Evolutionary conservation across 1,140 invertebrate species (phyloP).

Genomic region (Scaptomyza montana): DNA sequence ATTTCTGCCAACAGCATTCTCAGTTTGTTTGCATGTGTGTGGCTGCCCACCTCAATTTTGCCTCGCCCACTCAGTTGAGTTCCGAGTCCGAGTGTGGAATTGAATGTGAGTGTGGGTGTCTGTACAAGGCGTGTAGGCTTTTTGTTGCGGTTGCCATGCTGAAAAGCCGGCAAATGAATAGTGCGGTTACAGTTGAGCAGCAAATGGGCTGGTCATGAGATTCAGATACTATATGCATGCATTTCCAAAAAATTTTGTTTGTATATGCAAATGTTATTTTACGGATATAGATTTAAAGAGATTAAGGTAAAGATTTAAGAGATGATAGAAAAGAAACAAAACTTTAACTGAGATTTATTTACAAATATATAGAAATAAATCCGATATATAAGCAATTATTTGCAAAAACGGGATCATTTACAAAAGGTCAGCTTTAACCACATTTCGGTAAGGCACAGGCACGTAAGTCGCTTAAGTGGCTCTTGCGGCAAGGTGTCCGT

Average conservation of each 20-base stretch:
- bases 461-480: constrained; percentile 25
- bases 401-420: not conserved
- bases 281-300: not conserved
- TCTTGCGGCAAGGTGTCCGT: constrained; percentile 26
- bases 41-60: constrained; percentile 10
- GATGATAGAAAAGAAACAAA: no score
- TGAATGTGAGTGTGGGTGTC: not conserved
- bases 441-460: not conserved
- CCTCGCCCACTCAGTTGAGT: not conserved
- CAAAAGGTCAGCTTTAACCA: not conserved
- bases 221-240: not conserved
- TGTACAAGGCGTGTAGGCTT: constrained; percentile 40
- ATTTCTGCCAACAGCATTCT: constrained; percentile 12
- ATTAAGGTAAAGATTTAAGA: not conserved
- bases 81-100: not conserved
- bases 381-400: not conserved
- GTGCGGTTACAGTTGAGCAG: constrained; percentile 44
- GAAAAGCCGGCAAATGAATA: constrained; percentile 63
- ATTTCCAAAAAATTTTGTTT: not conserved
- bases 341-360: no score
- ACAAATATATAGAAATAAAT: not conserved
- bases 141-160: constrained; percentile 67
- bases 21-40: constrained; percentile 25
- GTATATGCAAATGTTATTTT: not conserved
- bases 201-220: not conserved